Base-by-base conservation (phyloP, 2,797 vertebrate genomes). In the Meriones psammophilus region DNA sequence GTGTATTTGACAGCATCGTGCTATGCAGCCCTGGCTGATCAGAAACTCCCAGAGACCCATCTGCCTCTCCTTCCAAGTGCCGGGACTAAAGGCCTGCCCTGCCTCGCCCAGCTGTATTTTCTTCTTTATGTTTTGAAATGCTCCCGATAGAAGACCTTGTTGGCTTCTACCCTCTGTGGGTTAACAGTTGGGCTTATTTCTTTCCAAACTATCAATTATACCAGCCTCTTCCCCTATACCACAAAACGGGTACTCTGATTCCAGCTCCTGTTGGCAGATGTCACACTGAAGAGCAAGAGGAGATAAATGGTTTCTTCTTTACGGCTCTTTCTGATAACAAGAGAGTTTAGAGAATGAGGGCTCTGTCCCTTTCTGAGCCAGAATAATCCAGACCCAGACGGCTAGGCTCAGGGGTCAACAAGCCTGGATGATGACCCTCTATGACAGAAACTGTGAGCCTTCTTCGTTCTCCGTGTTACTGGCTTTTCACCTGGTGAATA, bases 211-310 rank as follows among this genome's bases (percentile, higher is more conserved):
- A 0, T 30, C 77, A 74, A 30, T 28, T 9, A 13, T 0, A 12
- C 6, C 17, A 14, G 46, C 8, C 39, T 60, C 73, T 46, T 90
- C 90, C 85, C 94, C 90, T 14, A 0, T 9, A 15, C 28, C 68
- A 58, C 85, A 91, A 60, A 78, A 76, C 8, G 2, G 68, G 8
- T 79, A 28, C 91, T 81, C 22, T 2, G 8, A 54, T 28, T 77
- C 88, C 84, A 68, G 89, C 87, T 42, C 10, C n/a, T 56, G 8
- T 28, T 78, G 2, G 12, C 58, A 36, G 39, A 13, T 2, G 46
- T 33, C 39, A 24, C 8, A 0, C 2, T 4, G 12, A 33, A 24
- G 8, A 0, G 1, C 0, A 20, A 54, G n/a, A 1, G 22, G 68
- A 80, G 50, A 20, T 26, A 5, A 46, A 30, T 12, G 18, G 8